A percentile compares a stretch with the other conserved stretches of the same genome.
These are phyloP conservation scores for Perognathus longimembris DNA, from an alignment of 2,113 vertebrate species.

Conservation along the genomic window DNA sequence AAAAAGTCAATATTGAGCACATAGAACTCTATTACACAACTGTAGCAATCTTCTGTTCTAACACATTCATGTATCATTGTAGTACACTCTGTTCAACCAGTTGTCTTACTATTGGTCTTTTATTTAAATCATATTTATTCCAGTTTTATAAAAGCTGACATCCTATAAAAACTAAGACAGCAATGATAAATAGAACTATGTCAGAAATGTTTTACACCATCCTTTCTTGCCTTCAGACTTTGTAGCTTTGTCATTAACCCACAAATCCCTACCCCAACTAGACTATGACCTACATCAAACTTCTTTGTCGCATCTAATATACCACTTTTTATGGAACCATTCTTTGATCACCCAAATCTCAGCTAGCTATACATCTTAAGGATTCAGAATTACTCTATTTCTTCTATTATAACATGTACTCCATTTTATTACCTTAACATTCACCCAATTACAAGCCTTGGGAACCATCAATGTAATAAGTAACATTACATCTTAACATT, in stretches of 20 bases:
- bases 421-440: constrained; percentile 26
- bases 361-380: constrained; percentile 19
- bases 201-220: background rate
- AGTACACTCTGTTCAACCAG: background rate
- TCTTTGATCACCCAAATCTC: constrained; percentile 39
- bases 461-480: background rate
- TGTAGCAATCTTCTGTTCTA: background rate
- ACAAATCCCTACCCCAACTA: background rate
- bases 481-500: constrained; percentile 50
- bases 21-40: background rate
- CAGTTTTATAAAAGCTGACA: constrained; percentile 2
- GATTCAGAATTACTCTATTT: constrained; percentile 26
- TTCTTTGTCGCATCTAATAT: background rate
- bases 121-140: constrained; percentile 27
- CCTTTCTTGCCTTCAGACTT: background rate
- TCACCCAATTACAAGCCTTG: constrained; percentile 35
- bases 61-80: background rate
- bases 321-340: background rate
- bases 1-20: background rate
- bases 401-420: constrained; percentile 5
- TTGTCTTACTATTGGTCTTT: constrained; percentile 20
- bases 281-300: background rate
- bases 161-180: background rate
- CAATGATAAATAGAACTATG: background rate
- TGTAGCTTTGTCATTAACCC: background rate